Evolutionary conservation across 2,888 invertebrate genomes (phyloP).

Genomic region (Drosophila planitibia): DNA sequence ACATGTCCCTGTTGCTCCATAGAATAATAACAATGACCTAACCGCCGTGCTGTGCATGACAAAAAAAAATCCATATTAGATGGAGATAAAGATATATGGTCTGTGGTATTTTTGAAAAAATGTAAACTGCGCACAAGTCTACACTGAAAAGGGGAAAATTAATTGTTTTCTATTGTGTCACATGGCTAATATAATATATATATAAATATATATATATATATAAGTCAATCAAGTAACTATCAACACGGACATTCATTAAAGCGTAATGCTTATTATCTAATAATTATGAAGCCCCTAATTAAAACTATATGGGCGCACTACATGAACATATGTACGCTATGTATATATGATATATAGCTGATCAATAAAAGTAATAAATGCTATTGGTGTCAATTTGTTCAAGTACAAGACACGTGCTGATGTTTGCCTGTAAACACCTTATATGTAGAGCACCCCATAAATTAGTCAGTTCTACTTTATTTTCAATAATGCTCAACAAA

Average conservation of each 20-base stretch:
- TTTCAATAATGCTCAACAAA: conserved; percentile 7
- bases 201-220: background rate
- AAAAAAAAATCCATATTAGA: conserved; percentile 56
- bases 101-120: conserved; percentile 12
- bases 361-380: conserved; percentile 39
- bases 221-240: conserved; percentile 47
- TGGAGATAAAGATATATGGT: conserved; percentile 7
- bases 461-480: background rate
- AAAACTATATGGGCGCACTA: background rate
- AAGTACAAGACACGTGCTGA: conserved; percentile 5
- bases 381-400: conserved; percentile 29
- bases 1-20: conserved; percentile 11
- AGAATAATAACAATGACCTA: conserved; percentile 64
- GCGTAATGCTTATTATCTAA: conserved; percentile 48
- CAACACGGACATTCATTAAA: conserved; percentile 61
- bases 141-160: background rate
- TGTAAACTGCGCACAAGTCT: conserved; percentile 6
- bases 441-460: conserved; percentile 16
- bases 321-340: background rate
- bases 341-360: background rate
- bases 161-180: background rate
- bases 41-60: conserved; percentile 43
- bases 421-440: conserved; percentile 26
- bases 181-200: background rate
- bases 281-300: conserved; percentile 62